Conservation (phyloP, 2,888 invertebrate genomes). For the Meta bourneti region DNA sequence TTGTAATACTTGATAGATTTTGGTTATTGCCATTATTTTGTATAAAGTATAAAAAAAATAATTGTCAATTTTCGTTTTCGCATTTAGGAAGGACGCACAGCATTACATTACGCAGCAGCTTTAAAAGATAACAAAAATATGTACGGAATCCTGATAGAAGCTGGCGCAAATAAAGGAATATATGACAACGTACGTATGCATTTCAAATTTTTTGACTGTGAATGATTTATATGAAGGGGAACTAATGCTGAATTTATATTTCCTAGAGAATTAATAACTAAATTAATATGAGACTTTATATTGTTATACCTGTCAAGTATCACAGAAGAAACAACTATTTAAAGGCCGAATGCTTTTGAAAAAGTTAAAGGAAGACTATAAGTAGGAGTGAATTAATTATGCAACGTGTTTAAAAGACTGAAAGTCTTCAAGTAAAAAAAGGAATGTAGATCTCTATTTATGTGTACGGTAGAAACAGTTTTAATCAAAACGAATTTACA, state of each 20-base stretch:
- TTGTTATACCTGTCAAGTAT: too few species aligned
- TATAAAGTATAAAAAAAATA: too few species aligned
- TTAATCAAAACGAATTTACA: neutral
- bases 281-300: too few species aligned
- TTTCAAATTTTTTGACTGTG: neutral
- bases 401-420: slow-evolving; percentile 7
- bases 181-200: slow-evolving; percentile 83
- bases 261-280: too few species aligned
- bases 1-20: too few species aligned
- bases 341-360: too few species aligned
- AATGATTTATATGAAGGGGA: too few species aligned
- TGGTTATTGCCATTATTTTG: too few species aligned
- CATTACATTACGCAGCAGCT: slow-evolving; percentile 86
- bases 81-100: slow-evolving; percentile 85
- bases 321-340: too few species aligned
- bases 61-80: too few species aligned
- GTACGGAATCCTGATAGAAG: slow-evolving; percentile 84
- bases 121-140: slow-evolving; percentile 84
- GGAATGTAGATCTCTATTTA: neutral
- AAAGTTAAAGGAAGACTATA: too few species aligned
- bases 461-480: neutral
- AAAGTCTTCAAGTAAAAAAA: neutral
- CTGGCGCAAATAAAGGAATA: slow-evolving; percentile 85
- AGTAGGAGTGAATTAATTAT: slow-evolving; percentile 19
- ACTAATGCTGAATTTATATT: too few species aligned